These are phyloP conservation scores for Anoncus sp. DNA, from an alignment of 2,888 invertebrate species.

Conservation along the genomic window DNA sequence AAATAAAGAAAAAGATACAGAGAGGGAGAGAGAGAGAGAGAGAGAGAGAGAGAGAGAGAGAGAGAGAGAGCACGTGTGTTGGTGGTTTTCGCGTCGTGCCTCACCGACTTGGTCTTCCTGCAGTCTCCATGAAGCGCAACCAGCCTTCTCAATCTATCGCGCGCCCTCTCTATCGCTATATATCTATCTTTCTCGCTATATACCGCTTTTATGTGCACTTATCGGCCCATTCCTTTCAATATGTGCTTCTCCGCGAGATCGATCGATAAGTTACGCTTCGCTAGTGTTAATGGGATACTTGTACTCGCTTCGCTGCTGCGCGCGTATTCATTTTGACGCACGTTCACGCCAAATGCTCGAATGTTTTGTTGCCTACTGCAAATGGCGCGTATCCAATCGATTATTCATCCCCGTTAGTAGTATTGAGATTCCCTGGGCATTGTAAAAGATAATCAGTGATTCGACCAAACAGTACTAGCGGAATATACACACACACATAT, in stretches of 20 bases:
- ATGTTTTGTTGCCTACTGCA: constrained; percentile 35
- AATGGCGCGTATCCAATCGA: constrained; percentile 60
- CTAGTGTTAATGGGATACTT: constrained; percentile 48
- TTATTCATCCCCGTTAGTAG: constrained; percentile 24
- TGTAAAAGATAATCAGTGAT: constrained; percentile 27
- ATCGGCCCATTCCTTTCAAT: constrained; percentile 43
- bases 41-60: constrained; percentile 21
- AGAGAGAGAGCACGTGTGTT: constrained; percentile 8
- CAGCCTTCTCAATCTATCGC: constrained; percentile 19
- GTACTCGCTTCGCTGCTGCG: constrained; percentile 29
- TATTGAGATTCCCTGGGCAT: constrained; percentile 17
- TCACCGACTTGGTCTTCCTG: constrained; percentile 30
- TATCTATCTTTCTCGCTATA: neutral
- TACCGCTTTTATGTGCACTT: constrained; percentile 14
- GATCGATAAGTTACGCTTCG: constrained; percentile 51
- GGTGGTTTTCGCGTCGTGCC: constrained; percentile 34
- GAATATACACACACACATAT: neutral
- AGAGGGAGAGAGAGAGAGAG: constrained; percentile 17
- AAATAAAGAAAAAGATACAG: constrained; percentile 46
- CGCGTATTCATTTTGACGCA: constrained; percentile 25
- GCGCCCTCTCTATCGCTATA: constrained; percentile 21
- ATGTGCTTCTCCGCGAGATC: constrained; percentile 31
- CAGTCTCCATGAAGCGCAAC: constrained; percentile 6
- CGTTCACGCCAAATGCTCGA: constrained; percentile 6
- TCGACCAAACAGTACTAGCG: constrained; percentile 32